These are phyloP conservation scores for Microhierax caerulescens DNA, from an alignment of 2,797 vertebrate genomes.

Conservation along the genomic window DNA sequence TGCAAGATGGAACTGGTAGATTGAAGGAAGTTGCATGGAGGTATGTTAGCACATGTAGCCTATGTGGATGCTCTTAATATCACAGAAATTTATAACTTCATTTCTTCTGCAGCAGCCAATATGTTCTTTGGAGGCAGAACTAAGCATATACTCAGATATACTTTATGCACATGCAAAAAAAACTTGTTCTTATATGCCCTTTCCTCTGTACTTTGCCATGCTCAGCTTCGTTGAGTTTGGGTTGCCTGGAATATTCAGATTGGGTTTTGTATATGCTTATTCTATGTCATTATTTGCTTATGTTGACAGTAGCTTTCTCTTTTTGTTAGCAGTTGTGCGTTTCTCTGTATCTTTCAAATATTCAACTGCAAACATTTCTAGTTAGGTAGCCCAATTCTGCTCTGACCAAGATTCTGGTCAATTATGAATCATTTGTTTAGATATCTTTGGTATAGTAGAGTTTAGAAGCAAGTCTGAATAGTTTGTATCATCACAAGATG, in stretches of 20 bases:
- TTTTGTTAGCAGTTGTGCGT: not conserved
- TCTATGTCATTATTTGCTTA: rapidly evolving
- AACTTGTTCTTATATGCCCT: rapidly evolving
- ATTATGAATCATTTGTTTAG: not conserved
- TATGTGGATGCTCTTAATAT: not conserved
- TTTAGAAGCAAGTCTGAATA: not conserved
- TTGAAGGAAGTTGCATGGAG: not conserved
- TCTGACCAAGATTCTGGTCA: not conserved
- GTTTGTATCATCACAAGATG: not conserved
- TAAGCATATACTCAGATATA: not conserved
- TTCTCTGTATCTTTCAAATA: not conserved
- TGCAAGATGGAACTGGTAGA: not conserved
- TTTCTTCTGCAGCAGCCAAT: not conserved
- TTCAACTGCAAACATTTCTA: not conserved
- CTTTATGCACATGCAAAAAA: not conserved
- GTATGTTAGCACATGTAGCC: not conserved
- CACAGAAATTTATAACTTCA: not conserved
- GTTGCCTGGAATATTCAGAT: not conserved
- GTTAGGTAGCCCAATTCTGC: not conserved
- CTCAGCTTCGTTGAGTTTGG: not conserved
- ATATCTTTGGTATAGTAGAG: not conserved
- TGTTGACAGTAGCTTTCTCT: not conserved
- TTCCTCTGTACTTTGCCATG: not conserved
- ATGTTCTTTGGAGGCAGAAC: not conserved
- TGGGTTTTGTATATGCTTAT: not conserved